phyloP scores from a whole-genome alignment of 2,888 invertebrate genomes.

The Blastobasis lacticolella region DNA sequence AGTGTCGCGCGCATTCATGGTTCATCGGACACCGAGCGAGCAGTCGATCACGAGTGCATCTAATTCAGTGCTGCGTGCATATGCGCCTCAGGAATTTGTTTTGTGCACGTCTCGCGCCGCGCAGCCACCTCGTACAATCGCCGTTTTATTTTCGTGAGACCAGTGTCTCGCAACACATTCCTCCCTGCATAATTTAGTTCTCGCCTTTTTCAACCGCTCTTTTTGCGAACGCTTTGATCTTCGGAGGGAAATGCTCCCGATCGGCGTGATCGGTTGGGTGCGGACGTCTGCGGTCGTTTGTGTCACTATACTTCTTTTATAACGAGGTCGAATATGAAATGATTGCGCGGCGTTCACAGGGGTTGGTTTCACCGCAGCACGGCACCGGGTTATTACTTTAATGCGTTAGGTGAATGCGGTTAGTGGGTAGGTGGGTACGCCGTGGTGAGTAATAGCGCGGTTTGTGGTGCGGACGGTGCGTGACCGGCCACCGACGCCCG shows the following conservation, averaged over 20 bases:
- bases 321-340: slow-evolving; percentile 22
- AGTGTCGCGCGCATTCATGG: slow-evolving; percentile 29
- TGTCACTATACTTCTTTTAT: slow-evolving; percentile 11
- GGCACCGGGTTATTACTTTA: slow-evolving; percentile 47
- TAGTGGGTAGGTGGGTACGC: slow-evolving; percentile 38
- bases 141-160: slow-evolving; percentile 63
- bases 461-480: slow-evolving; percentile 44
- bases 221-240: slow-evolving; percentile 41
- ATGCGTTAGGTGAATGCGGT: slow-evolving; percentile 51
- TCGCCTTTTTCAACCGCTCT: slow-evolving; percentile 38
- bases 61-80: slow-evolving; percentile 60
- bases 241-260: slow-evolving; percentile 6
- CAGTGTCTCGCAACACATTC: slow-evolving; percentile 52
- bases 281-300: slow-evolving; percentile 17
- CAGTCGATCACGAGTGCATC: slow-evolving; percentile 63
- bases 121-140: slow-evolving; percentile 29
- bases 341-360: slow-evolving; percentile 23
- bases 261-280: slow-evolving; percentile 8
- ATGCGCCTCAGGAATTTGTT: slow-evolving; percentile 65
- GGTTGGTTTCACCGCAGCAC: slow-evolving; percentile 26
- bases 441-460: slow-evolving; percentile 47
- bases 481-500: slow-evolving; percentile 32
- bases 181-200: slow-evolving; percentile 46
- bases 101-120: slow-evolving; percentile 50
- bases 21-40: slow-evolving; percentile 39